Conservation (phyloP, 37 sponge, comb jelly and placozoan species). For the Eunapius fragilis region DNA sequence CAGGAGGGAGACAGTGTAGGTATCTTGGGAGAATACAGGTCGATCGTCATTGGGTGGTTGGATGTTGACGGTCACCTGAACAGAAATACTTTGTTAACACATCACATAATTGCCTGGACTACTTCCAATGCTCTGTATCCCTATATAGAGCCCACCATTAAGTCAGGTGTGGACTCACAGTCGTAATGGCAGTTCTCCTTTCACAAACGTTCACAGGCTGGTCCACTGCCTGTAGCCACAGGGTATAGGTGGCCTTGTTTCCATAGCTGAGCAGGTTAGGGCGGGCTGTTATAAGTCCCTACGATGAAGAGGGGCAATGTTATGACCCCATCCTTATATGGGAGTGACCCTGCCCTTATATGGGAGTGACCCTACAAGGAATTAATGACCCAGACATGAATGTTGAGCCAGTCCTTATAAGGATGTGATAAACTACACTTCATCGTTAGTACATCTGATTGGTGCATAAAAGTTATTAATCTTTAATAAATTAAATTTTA, state of each 20-base stretch:
- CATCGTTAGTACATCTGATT: too few relatives aligned
- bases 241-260: not conserved
- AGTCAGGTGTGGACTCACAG: not conserved
- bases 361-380: not conserved
- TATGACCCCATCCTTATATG: not conserved
- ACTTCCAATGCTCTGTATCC: too few relatives aligned
- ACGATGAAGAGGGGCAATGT: not conserved
- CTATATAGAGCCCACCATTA: not conserved
- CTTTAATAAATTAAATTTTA: too few relatives aligned
- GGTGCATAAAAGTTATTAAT: too few relatives aligned
- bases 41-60: conserved; percentile 45
- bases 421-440: too few relatives aligned
- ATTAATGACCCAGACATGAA: not conserved
- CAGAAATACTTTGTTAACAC: too few relatives aligned
- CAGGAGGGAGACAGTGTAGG: conserved; percentile 9
- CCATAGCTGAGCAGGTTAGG: conserved; percentile 21
- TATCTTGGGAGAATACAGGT: conserved; percentile 30
- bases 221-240: conserved; percentile 35
- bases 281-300: not conserved
- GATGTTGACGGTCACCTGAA: conserved; percentile 20
- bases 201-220: not conserved
- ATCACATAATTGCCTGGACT: not conserved
- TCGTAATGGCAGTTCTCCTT: conserved; percentile 7
- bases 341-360: not conserved
- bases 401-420: too few relatives aligned